These are phyloP conservation scores for Anoplolepis gracilipes DNA, from an alignment of 1,140 invertebrate genomes.

Conservation along the genomic window DNA sequence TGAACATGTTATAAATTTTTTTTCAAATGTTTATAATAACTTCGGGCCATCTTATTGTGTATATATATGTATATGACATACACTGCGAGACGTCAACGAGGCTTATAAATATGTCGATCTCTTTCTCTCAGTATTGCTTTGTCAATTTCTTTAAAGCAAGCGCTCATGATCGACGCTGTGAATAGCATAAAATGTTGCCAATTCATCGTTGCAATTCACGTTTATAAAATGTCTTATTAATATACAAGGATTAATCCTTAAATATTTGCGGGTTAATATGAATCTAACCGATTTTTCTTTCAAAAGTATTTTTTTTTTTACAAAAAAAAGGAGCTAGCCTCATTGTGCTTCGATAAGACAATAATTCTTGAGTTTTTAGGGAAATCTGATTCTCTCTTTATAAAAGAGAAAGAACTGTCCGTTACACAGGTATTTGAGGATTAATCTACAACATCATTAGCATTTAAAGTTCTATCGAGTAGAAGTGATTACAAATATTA, in stretches of 20 bases:
- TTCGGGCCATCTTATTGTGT: conserved; percentile 20
- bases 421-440: neutral
- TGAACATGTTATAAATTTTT: neutral
- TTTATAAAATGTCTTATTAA: conserved; percentile 32
- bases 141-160: conserved; percentile 15
- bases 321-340: neutral
- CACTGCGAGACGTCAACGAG: neutral
- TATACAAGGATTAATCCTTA: conserved; percentile 11
- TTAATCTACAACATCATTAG: conserved; percentile 19
- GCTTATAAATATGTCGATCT: conserved; percentile 27
- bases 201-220: conserved; percentile 48
- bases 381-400: neutral
- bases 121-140: conserved; percentile 30
- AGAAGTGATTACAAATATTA: conserved; percentile 27
- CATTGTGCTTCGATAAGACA: neutral
- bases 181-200: conserved; percentile 33
- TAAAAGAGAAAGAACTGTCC: neutral
- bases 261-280: neutral
- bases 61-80: conserved; percentile 16
- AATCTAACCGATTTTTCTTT: neutral
- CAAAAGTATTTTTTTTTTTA: neutral
- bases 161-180: conserved; percentile 27
- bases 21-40: neutral
- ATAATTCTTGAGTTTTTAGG: neutral
- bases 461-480: conserved; percentile 23